Evolutionary conservation across 2,888 invertebrate species (phyloP).

Genomic region (Melieria omissa): DNA sequence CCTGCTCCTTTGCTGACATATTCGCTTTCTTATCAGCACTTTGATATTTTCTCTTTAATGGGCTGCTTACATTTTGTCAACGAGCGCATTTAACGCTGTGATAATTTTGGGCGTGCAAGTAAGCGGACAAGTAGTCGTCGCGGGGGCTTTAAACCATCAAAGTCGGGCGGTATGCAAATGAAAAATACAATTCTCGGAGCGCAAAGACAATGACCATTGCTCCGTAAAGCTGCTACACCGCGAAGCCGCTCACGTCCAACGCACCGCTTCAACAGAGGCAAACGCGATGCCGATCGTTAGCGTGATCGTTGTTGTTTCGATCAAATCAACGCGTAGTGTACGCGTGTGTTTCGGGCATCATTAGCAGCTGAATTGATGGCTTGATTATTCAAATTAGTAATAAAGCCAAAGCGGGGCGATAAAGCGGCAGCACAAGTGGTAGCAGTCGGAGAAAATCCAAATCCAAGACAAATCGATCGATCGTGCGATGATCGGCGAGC

Average conservation of each 20-base stretch:
- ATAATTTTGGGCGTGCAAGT: background rate
- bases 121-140: no score
- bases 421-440: background rate
- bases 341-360: conserved; percentile 51
- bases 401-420: conserved; percentile 20
- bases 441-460: conserved; percentile 1
- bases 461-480: conserved; percentile 24
- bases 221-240: no score
- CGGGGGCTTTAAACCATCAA: no score
- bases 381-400: conserved; percentile 63
- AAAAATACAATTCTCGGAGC: no score
- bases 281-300: no score
- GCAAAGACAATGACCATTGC: no score
- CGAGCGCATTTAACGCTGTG: conserved; percentile 13
- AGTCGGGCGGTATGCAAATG: no score
- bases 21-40: conserved; percentile 14
- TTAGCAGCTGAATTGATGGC: conserved; percentile 65
- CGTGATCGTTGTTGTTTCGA: conserved; percentile 1
- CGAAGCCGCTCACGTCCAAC: no score
- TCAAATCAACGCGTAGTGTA: conserved; percentile 21
- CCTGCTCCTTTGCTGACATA: conserved; percentile 5
- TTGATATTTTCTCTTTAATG: conserved; percentile 18
- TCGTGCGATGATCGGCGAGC: background rate
- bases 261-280: no score
- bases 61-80: conserved; percentile 26